Evolutionary conservation across 1,140 invertebrate species (phyloP).

Genomic region (Parapsyche elsis): DNA sequence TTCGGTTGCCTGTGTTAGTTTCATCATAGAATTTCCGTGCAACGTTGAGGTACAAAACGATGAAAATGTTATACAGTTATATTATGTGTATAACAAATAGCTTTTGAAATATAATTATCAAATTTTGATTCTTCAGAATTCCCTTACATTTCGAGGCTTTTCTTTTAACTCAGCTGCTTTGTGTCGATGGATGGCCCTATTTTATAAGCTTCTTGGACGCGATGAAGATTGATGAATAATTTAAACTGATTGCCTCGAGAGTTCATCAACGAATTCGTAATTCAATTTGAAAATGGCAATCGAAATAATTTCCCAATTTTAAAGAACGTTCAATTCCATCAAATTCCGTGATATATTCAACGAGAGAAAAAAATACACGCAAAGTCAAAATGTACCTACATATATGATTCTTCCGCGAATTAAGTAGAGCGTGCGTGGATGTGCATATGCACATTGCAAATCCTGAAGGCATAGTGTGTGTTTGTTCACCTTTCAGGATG

Average conservation of each 20-base stretch:
- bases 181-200: background rate
- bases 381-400: too few species aligned
- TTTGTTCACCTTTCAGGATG: conserved; percentile 36
- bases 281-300: conserved; percentile 21
- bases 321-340: background rate
- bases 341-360: background rate
- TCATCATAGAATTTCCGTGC: too few species aligned
- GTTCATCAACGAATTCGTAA: conserved; percentile 25
- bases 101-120: background rate
- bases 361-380: too few species aligned
- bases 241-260: conserved; percentile 24
- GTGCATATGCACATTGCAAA: background rate
- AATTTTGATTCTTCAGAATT: background rate
- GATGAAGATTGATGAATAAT: conserved; percentile 26
- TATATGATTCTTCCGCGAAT: too few species aligned
- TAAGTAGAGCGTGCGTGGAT: too few species aligned
- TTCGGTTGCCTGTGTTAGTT: too few species aligned
- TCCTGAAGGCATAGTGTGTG: background rate
- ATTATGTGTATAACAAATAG: too few species aligned
- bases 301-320: conserved; percentile 4
- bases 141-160: background rate
- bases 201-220: conserved; percentile 9
- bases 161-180: conserved; percentile 2
- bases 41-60: too few species aligned
- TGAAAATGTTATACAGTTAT: background rate